phyloP scores from a whole-genome alignment of 2,888 invertebrate species.

The Drosophila testacea region DNA sequence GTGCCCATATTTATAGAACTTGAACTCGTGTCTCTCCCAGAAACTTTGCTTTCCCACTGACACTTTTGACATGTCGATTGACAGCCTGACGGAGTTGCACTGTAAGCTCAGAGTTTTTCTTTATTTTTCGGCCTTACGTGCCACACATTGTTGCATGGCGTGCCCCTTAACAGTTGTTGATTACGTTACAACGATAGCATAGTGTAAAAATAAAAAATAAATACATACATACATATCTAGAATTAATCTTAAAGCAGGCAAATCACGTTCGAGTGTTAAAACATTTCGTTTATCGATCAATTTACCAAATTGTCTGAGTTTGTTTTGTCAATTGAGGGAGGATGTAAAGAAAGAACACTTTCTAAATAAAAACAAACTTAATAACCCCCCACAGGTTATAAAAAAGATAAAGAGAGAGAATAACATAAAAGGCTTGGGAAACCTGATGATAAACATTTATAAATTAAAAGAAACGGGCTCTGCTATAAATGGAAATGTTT shows the following conservation, averaged over 20 bases:
- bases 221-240: background rate
- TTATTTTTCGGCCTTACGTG: background rate
- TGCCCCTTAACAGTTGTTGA: background rate
- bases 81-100: background rate
- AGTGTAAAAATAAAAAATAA: background rate
- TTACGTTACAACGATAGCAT: background rate
- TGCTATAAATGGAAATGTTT: no score
- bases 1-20: slow-evolving; percentile 75
- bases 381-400: no score
- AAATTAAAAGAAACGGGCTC: no score
- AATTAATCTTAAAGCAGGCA: background rate
- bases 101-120: background rate
- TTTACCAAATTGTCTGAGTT: background rate
- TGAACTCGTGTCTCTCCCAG: slow-evolving; percentile 75
- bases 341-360: background rate
- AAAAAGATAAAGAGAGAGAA: background rate
- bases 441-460: no score
- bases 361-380: background rate
- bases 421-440: no score
- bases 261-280: background rate
- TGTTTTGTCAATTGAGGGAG: background rate
- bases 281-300: background rate
- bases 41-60: slow-evolving; percentile 43
- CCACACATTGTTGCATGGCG: slow-evolving; percentile 5
- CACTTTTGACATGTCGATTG: background rate